These are phyloP conservation scores for Monoplex corrugatus DNA, from an alignment of 2,888 invertebrate genomes.

Conservation along the genomic window DNA sequence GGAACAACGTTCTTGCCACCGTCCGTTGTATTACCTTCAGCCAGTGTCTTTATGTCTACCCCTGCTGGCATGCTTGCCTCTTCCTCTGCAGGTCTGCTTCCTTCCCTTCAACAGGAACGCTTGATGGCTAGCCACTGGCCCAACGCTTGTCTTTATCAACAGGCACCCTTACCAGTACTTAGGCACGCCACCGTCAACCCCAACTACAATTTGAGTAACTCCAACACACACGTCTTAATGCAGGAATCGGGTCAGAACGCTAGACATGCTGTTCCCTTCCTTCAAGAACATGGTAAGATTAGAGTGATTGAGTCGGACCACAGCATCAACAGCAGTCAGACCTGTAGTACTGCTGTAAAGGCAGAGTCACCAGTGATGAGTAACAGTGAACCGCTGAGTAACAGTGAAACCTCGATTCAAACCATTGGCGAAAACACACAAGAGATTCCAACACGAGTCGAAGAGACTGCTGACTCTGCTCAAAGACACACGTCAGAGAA, in stretches of 20 bases:
- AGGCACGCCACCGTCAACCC: not conserved
- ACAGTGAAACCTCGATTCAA: not conserved
- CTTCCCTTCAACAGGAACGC: not conserved
- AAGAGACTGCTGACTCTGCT: not conserved
- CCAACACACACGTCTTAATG: slow-evolving; percentile 11
- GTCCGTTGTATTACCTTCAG: not conserved
- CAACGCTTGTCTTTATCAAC: not conserved
- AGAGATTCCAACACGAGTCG: not conserved
- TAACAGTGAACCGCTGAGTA: not conserved
- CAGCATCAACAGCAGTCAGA: not conserved
- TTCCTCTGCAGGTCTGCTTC: not conserved
- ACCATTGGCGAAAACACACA: no score
- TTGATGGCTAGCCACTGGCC: not conserved
- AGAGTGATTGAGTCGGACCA: slow-evolving; percentile 3
- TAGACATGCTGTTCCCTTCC: not conserved
- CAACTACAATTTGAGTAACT: slow-evolving; percentile 5
- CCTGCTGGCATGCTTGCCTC: not conserved
- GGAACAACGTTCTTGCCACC: not conserved
- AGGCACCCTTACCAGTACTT: not conserved
- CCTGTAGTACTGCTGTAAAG: not conserved
- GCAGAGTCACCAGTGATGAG: no score
- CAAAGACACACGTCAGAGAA: not conserved
- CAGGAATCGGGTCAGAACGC: not conserved
- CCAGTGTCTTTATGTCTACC: not conserved
- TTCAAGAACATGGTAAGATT: not conserved